Evolutionary conservation across 1,140 invertebrate species (phyloP).

Genomic region (Hyles euphorbiae): DNA sequence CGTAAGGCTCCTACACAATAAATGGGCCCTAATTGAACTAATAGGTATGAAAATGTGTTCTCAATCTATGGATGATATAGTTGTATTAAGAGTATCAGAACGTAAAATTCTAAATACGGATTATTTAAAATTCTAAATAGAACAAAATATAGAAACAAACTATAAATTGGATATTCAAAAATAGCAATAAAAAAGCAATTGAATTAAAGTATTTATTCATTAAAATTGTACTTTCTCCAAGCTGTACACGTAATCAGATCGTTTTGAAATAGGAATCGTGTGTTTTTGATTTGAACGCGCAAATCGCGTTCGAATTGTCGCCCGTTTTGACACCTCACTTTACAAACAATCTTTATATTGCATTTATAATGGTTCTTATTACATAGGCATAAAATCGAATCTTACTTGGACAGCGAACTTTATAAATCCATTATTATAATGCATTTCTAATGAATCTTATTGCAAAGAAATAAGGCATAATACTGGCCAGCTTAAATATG

Average conservation of each 20-base stretch:
- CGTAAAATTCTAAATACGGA: too few relatives aligned
- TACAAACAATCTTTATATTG: constrained; percentile 12
- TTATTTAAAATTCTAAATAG: too few relatives aligned
- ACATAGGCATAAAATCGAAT: not conserved
- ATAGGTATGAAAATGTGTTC: too few relatives aligned
- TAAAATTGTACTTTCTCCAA: constrained; percentile 29
- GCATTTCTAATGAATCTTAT: not conserved
- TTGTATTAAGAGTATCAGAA: too few relatives aligned
- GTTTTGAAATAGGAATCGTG: constrained; percentile 64
- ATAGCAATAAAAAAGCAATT: not conserved
- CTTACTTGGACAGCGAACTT: not conserved
- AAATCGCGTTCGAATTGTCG: constrained; percentile 54
- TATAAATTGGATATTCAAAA: not conserved
- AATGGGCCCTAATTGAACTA: too few relatives aligned
- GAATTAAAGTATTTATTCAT: too few relatives aligned
- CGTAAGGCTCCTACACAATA: too few relatives aligned
- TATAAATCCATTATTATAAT: not conserved
- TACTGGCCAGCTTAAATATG: too few relatives aligned
- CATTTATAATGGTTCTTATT: not conserved
- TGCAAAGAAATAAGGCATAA: not conserved
- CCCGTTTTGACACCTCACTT: constrained; percentile 27
- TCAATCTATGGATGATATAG: too few relatives aligned
- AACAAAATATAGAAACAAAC: too few relatives aligned
- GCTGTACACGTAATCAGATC: constrained; percentile 22
- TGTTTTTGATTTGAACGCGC: constrained; percentile 59